Conservation (phyloP, 2,797 vertebrate species). For the Threskiornis aethiopicus region DNA sequence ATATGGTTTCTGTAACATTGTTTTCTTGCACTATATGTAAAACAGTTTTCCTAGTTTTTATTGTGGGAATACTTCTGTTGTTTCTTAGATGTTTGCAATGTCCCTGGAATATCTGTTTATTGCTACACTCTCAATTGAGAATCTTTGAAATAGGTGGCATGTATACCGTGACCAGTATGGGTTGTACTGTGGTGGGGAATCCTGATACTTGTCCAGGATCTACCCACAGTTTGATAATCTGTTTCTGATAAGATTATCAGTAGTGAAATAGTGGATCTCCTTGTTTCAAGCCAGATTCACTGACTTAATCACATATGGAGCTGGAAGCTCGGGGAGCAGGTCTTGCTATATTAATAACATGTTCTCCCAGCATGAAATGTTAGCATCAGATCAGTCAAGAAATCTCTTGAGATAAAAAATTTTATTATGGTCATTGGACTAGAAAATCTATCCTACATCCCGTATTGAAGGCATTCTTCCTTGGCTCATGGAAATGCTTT, state of each 20-base stretch:
- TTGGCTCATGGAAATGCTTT: not conserved
- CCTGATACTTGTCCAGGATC: not conserved
- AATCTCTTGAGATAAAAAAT: not conserved
- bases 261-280: not conserved
- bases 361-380: not conserved
- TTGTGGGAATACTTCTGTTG: not conserved
- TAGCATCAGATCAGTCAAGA: not conserved
- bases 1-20: not conserved
- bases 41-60: not conserved
- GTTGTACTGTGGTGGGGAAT: not conserved
- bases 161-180: not conserved
- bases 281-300: not conserved
- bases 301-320: not conserved
- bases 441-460: not conserved
- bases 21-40: not conserved
- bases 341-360: not conserved
- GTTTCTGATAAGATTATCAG: not conserved
- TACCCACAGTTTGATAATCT: not conserved
- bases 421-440: not conserved
- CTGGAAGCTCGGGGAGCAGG: not conserved
- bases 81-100: not conserved
- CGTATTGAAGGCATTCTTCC: not conserved
- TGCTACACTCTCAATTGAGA: not conserved
- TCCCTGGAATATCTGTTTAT: not conserved
- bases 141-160: not conserved